Evolutionary conservation across 2,113 vertebrate species (phyloP), one percentile per base, ranked within the genome.

Genomic region (Nymphicus hollandicus): DNA sequence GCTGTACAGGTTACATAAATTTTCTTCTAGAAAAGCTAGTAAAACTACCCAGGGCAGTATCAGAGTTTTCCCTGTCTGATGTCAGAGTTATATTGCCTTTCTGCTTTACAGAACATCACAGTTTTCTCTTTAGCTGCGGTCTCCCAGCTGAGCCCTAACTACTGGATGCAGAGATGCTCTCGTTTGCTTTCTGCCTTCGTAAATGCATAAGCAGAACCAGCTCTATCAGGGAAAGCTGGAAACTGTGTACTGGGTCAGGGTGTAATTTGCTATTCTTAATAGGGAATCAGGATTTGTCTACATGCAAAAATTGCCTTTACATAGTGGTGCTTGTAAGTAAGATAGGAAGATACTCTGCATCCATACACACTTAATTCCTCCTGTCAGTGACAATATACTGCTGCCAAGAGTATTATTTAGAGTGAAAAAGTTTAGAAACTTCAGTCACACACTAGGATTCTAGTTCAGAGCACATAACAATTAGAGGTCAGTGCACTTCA

Each of bases 341-440:
- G 4, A 17, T 15, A 47, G 52, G 27, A 43, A 49, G 47, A 6
- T 56, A 3, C 31, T 72, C 2, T 6, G 31, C 10, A 27, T 43
- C 37, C 13, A 2, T 2, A 33, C 1, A 9, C 10, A 2, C 17
- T 47, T 28, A 4, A 2, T 68, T 53, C 18, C 14, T 74, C 6
- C 23, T 46, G 13, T 25, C 76, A 17, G 23, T 41, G 44, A 37
- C 12, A 47, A 44, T 27, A 37, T 28, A 17, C 9, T 1, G 0
- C 49, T 22, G 39, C 43, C 63, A 71, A n/a, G 70, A 37, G 23
- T 17, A 6, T 33, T 41, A 68, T 23, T 64, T 46, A 28, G 13
- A 29, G 43, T 43, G 86, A 52, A 81, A 77, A 53, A 41, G 7
- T 33, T 31, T 22, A 15, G 25, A 35, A 10, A 29, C 22, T 49